These are phyloP conservation scores for Sorex fumeus DNA, from an alignment of 2,113 vertebrate genomes.

Conservation along the genomic window DNA sequence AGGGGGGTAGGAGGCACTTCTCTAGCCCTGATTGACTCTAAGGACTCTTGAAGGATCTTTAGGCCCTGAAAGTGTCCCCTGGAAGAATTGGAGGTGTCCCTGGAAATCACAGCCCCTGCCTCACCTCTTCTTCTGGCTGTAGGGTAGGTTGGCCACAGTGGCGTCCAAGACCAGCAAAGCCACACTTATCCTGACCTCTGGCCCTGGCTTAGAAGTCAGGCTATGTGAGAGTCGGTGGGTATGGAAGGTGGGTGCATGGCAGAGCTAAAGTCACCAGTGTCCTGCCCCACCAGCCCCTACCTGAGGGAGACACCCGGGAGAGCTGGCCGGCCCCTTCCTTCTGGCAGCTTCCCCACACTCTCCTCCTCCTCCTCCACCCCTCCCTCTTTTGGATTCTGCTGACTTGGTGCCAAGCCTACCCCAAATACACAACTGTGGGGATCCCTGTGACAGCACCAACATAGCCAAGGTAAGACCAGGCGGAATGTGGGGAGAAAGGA, in stretches of 20 bases:
- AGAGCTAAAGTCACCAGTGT: background rate
- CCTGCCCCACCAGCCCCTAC: background rate
- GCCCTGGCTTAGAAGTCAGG: slow-evolving; percentile 19
- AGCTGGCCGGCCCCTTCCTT: background rate
- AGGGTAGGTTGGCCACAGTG: background rate
- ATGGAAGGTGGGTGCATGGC: background rate
- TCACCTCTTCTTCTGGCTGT: background rate
- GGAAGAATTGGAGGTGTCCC: background rate
- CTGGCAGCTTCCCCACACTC: background rate
- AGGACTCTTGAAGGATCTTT: background rate
- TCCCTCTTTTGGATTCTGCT: background rate
- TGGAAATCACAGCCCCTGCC: background rate
- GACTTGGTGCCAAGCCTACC: background rate
- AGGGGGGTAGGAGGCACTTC: background rate
- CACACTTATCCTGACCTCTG: background rate
- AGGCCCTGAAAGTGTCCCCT: background rate
- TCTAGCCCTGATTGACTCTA: background rate
- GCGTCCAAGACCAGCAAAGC: background rate
- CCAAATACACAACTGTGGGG: background rate
- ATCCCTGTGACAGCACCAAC: background rate
- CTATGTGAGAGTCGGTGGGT: background rate
- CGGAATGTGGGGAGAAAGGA: background rate
- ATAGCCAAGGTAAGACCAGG: background rate
- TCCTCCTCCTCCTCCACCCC: background rate
- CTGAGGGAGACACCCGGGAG: background rate